A percentile compares a stretch with the other conserved stretches of the same genome.
Conservation (phyloP, 2,797 vertebrate species). For the Florisuga fusca region DNA sequence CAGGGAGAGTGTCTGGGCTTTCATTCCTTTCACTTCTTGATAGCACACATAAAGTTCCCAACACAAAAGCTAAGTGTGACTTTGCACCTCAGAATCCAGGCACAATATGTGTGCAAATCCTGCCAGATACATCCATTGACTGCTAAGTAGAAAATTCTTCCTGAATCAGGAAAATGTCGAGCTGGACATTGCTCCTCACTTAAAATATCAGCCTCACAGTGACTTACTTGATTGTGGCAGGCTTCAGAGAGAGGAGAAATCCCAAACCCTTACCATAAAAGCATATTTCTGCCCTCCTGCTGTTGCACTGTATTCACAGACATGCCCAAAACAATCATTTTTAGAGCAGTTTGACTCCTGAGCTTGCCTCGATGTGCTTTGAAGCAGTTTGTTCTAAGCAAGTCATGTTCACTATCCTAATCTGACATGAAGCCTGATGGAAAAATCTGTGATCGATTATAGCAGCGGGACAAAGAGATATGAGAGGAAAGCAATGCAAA, state of each 20-base stretch:
- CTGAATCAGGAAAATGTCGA: background rate
- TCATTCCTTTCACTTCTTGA: background rate
- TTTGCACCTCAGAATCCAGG: background rate
- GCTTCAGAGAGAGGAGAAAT: background rate
- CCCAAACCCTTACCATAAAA: background rate
- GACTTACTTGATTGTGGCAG: background rate
- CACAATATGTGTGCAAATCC: background rate
- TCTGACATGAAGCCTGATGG: constrained; percentile 80
- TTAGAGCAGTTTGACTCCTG: constrained; percentile 73
- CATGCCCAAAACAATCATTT: constrained; percentile 75
- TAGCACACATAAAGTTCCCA: background rate
- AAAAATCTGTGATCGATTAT: constrained; percentile 77
- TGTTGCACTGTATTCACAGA: background rate
- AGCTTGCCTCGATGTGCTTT: constrained; percentile 79
- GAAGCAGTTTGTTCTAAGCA: constrained; percentile 80
- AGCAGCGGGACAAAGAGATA: constrained; percentile 60
- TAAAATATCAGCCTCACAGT: background rate
- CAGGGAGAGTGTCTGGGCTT: background rate
- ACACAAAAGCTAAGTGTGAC: background rate
- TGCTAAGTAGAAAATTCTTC: background rate
- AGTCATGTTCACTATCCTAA: constrained; percentile 78
- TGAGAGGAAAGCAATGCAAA: constrained; percentile 51
- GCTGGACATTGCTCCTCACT: background rate
- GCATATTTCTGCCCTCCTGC: background rate
- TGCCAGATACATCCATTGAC: background rate